Conservation (phyloP, 1,140 invertebrate genomes). For the Pseudoatta argentina region DNA sequence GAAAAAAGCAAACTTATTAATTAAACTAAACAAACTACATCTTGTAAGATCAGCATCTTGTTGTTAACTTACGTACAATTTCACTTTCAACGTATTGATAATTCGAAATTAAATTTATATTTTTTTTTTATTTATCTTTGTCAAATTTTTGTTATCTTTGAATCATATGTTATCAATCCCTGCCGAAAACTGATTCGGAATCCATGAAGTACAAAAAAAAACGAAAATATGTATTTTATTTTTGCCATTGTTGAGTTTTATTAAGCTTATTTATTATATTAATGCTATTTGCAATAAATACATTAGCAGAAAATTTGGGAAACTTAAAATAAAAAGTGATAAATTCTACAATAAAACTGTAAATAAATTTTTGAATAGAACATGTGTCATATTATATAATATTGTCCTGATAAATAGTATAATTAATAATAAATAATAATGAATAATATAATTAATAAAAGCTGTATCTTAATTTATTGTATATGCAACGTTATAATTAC, state of each 20-base stretch:
- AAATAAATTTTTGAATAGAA: not conserved
- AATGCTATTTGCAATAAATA: not conserved
- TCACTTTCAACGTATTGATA: not conserved
- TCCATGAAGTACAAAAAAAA: not conserved
- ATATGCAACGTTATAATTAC: not conserved
- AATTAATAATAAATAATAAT: slow-evolving; percentile 2
- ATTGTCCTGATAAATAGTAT: not conserved
- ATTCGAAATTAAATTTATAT: not conserved
- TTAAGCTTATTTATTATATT: not conserved
- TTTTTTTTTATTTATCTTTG: not conserved
- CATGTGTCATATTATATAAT: not conserved
- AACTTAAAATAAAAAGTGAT: not conserved
- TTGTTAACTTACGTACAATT: not conserved
- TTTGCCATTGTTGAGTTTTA: not conserved
- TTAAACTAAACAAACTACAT: not conserved
- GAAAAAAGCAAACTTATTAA: not conserved
- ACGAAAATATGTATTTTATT: not conserved
- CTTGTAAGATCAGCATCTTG: not conserved
- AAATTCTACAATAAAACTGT: not conserved
- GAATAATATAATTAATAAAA: not conserved
- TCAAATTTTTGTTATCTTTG: not conserved
- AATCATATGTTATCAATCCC: not conserved
- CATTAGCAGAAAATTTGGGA: not conserved
- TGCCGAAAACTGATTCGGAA: not conserved
- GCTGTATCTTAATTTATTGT: not conserved